Conservation (phyloP, 2,797 vertebrate genomes). For the Setipinna tenuifilis region DNA sequence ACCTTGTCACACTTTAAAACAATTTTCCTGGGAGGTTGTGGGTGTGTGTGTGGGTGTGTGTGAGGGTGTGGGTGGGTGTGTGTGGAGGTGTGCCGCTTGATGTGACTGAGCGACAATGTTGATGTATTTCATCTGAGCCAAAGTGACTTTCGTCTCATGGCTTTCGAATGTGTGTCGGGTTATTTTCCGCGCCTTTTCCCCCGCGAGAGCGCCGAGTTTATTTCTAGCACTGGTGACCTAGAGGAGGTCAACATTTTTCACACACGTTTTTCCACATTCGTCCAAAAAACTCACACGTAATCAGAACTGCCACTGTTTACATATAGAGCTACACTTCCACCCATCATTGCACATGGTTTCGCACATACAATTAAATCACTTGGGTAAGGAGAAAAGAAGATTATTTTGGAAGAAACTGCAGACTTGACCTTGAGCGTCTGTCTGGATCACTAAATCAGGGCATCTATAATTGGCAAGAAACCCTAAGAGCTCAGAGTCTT, state of each 20-base stretch:
- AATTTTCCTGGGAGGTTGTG: background rate
- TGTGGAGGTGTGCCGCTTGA: background rate
- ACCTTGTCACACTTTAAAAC: slow-evolving; percentile 30
- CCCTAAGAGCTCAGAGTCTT: background rate
- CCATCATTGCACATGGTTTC: background rate
- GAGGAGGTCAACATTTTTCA: slow-evolving; percentile 32
- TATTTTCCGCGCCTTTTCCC: slow-evolving; percentile 37
- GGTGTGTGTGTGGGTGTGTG: background rate
- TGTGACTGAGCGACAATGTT: slow-evolving; percentile 35
- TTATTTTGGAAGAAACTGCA: background rate
- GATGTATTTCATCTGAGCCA: slow-evolving; percentile 1
- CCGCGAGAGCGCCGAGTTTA: slow-evolving; percentile 27
- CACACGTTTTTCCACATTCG: slow-evolving; percentile 27
- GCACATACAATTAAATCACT: background rate
- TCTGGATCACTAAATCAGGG: background rate
- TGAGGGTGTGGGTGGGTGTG: background rate
- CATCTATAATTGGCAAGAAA: slow-evolving; percentile 11
- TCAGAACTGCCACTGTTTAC: slow-evolving; percentile 36
- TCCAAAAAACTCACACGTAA: slow-evolving; percentile 28
- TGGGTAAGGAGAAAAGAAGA: slow-evolving; percentile 15
- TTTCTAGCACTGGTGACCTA: slow-evolving; percentile 38
- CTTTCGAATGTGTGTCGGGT: slow-evolving; percentile 13
- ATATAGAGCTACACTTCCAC: background rate
- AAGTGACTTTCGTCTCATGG: slow-evolving; percentile 17
- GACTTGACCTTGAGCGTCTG: slow-evolving; percentile 34